phyloP scores from a whole-genome alignment of 2,113 vertebrate genomes.

The Erythrocebus patas region DNA sequence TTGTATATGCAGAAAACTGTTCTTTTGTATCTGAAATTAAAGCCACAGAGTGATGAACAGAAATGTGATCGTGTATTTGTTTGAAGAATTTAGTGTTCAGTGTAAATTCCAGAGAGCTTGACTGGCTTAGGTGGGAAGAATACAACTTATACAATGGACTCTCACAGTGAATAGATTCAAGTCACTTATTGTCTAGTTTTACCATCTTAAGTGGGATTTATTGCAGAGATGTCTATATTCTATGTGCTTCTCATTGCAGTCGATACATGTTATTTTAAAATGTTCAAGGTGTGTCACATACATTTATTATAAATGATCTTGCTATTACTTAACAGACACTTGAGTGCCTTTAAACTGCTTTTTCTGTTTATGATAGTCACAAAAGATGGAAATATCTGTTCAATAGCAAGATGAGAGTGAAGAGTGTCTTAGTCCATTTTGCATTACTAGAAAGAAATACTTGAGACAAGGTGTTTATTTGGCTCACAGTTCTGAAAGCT shows the following conservation, averaged over 20 bases:
- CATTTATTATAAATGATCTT: neutral
- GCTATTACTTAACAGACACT: neutral
- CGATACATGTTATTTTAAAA: neutral
- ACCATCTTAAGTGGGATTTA: neutral
- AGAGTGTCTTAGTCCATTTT: neutral
- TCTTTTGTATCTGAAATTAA: neutral
- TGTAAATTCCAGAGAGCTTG: neutral
- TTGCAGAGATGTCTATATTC: neutral
- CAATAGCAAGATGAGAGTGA: neutral
- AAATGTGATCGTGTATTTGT: neutral
- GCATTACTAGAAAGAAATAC: no score
- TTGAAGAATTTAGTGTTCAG: neutral
- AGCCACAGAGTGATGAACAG: neutral
- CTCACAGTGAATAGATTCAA: neutral
- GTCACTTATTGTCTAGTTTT: neutral
- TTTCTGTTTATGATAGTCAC: neutral
- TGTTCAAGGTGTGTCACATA: neutral
- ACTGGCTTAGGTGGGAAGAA: neutral
- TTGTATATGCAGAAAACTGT: neutral
- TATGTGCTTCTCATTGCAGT: neutral
- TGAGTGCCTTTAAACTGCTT: neutral
- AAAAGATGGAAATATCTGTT: neutral
- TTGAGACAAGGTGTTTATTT: neutral
- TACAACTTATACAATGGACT: neutral
- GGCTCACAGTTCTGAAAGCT: neutral